Base-by-base conservation (phyloP, 2,797 vertebrate genomes). In the Mus minutoides region DNA sequence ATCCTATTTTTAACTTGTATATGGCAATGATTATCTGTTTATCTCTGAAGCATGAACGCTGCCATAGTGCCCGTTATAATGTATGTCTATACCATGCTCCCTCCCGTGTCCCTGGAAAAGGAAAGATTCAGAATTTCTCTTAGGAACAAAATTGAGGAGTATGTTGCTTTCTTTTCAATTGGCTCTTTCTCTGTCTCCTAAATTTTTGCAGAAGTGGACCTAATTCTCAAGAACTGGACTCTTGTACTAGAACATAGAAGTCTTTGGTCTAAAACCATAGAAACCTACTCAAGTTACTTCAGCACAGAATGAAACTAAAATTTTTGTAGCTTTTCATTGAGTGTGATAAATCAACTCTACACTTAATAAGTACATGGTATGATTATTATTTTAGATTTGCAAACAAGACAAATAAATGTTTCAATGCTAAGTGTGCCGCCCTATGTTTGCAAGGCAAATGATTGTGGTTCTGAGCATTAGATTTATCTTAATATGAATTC, bases 11-110 rank as follows among this genome's bases (percentile, higher is more conserved):
- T 95, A 97, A 95, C 58, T 90, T 92, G 73, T 91, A 93, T 87
- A 95, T 93, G 94, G 96, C 77, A 97, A 95, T 84, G 94, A 95
- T 96, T 96, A 96, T 0, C 95, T 62, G 29, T 97, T 97, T 97
- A 97, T 92, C 95, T 96, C 95, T 96, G 79, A 97, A 90, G 86
- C 97, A 92, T 94, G 76, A 86, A 92, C 95, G 95, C 49, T 84
- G 71, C 67, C 58, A 80, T 21, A 83, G 54, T 85, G 76, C 56
- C 83, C 37, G 75, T 90, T 93, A 64, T 46, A 90, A 86, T 43
- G 10, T 77, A 96, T 88, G 94, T 94, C 79, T 88, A 58, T 46
- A 85, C 78, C n/a, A 85, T 82, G 85, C 85, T 89, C 62, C 60
- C 46, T 91, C 69, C 94, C 71, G 77, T 60, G 77, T 54, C 73